Evolutionary conservation across 2,888 invertebrate genomes (phyloP), one percentile per base, ranked within the genome.

Genomic region (Rhogogaster chlorosoma): DNA sequence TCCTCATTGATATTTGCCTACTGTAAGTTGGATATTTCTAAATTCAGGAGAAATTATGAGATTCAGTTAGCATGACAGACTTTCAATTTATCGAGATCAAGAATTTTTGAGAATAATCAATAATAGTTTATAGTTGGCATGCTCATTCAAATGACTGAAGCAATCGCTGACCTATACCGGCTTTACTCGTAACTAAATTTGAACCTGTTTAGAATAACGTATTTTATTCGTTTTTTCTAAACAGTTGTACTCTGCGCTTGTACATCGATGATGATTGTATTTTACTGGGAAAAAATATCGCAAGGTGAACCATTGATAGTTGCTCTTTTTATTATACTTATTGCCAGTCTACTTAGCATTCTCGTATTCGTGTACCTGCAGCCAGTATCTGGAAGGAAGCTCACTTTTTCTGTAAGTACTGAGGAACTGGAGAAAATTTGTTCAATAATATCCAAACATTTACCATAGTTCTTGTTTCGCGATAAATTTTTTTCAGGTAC

Each of bases 401-500:
- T 94, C 0, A 84, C 89, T 22, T 94, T 94, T 84, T 92, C 92
- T 88, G 94, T 94, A 89, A 87, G 88, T 85, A 71, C 36, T 45
- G 1, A 9, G 15, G 71, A 73, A 29, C 61, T 83, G 9, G 53
- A 29, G 15, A n/a, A 2, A 70, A 84, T 36, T 10, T 29, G 53
- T 67, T 22, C 75, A 64, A 10, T 78, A 71, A 57, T 36, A 26
- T 61, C 15, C 38, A 38, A 29, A 49, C 42, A 53, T 67, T 22
- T 75, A 70, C 42, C 42, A 38, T 57, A 18, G 18, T 49, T 53
- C 53, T n/a, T 0, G 9, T 15, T 42, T 83, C 15, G 36, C 61
- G 67, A 38, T 18, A 15, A 88, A 83, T 82, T n/a, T 90, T 38
- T 93, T 94, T 84, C 93, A 98, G 96, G 97, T 98, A 6, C 98